Base-by-base conservation (phyloP, 64 coral and sea anemone genomes). In the Porites lutea region DNA sequence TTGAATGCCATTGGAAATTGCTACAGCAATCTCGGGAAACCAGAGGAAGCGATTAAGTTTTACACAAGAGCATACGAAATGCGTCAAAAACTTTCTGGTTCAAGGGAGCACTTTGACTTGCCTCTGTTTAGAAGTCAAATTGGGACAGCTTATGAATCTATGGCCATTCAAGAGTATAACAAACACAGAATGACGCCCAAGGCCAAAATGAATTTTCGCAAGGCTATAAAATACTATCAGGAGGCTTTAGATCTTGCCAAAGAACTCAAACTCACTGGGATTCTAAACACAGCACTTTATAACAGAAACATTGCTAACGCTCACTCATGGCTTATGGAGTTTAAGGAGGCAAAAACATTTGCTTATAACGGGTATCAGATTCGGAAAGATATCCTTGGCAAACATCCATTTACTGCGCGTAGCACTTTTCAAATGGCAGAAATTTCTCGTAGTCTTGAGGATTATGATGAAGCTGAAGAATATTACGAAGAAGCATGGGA, bases 291-390 rank as follows among this genome's bases (percentile, higher is more conserved):
- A 23, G 89, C 89, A 0, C 19, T 57, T 4, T 91, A 74, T 27
- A 83, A 91, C 54, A 60, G 89, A 58, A 91, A 91, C 79, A 82
- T 91, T 44, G 81, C 65, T 15, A 91, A 91, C 44, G 23, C 79
- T 0, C 84, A 83, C 44, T 72, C 79, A 4, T 91, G 71, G 62
- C 44, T 91, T 13, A 47, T 47, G 73, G 53, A 91, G 2, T 91
- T 74, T 45, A 58, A 91, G 0, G 15, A 71, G 18, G 78, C 89
- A 3, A 69, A 82, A 14, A 23, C 5, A 8, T 68, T 52, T 61
- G 89, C 89, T 5, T 75, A 83, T 68, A 65, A 91, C 12, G 89
- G 16, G 5, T 70, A 74, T 51, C 13, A 64, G 50, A 72, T 91
- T 7, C 74, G 89, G 45, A 91, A 91, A 63, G 81, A 65, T 65